These are phyloP conservation scores for Huso huso DNA, from an alignment of 2,797 vertebrate species.

Conservation along the genomic window DNA sequence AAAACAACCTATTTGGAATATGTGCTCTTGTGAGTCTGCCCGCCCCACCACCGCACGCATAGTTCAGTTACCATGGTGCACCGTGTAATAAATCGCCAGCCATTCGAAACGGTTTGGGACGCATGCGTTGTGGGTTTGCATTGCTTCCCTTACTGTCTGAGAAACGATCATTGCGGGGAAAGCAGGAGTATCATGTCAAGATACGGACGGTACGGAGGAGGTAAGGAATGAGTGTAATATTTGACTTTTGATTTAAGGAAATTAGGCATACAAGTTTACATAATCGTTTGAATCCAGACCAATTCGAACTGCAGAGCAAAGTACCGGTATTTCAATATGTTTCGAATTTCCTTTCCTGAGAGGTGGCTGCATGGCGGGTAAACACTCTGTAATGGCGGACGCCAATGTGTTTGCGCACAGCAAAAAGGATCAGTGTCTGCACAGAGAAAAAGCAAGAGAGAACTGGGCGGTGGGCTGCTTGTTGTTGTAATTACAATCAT, in stretches of 20 bases:
- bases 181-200: constrained; percentile 52
- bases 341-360: not conserved
- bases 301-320: too few relatives aligned
- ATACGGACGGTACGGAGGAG: constrained; percentile 65
- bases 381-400: constrained; percentile 10
- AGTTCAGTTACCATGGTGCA: too few relatives aligned
- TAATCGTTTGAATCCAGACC: too few relatives aligned
- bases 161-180: not conserved
- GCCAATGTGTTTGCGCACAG: not conserved
- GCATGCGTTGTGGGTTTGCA: constrained; percentile 18
- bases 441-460: not conserved
- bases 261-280: too few relatives aligned
- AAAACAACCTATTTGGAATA: too few relatives aligned
- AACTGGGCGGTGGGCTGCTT: not conserved
- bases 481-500: too few relatives aligned
- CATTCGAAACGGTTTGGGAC: not conserved
- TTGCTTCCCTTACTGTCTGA: not conserved
- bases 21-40: too few relatives aligned
- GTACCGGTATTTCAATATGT: too few relatives aligned
- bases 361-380: constrained; percentile 7
- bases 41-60: too few relatives aligned
- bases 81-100: too few relatives aligned
- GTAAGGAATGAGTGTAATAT: constrained; percentile 35
- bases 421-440: not conserved
- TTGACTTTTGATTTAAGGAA: too few relatives aligned